Conservation (phyloP, 2,888 invertebrate genomes). For the Unio delphinus region DNA sequence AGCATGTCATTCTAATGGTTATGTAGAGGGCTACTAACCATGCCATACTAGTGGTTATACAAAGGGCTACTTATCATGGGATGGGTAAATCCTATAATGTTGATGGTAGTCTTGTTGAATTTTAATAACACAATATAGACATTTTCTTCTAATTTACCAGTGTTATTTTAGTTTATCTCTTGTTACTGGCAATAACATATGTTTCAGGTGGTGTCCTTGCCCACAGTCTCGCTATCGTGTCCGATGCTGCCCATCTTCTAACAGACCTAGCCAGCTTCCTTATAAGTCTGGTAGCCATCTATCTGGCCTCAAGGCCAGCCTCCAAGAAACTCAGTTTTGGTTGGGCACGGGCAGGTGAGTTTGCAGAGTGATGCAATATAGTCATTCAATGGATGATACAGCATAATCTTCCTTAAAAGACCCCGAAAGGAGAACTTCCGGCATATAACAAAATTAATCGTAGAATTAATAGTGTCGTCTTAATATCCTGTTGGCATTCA, state of each 20-base stretch:
- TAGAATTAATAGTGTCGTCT: too few relatives aligned
- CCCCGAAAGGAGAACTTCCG: background rate
- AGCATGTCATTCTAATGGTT: too few relatives aligned
- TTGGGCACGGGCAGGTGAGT: slow-evolving; percentile 90
- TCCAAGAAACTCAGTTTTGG: slow-evolving; percentile 91
- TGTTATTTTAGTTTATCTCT: too few relatives aligned
- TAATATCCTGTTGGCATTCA: too few relatives aligned
- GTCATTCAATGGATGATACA: background rate
- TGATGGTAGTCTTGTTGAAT: too few relatives aligned
- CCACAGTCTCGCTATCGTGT: slow-evolving; percentile 87
- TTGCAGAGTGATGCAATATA: background rate
- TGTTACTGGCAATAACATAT: background rate
- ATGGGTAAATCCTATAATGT: too few relatives aligned
- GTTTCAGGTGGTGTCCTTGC: slow-evolving; percentile 80
- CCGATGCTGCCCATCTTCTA: slow-evolving; percentile 96
- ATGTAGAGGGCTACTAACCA: too few relatives aligned
- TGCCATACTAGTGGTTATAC: too few relatives aligned
- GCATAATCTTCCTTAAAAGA: background rate
- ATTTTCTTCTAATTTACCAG: too few relatives aligned
- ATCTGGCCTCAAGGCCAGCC: slow-evolving; percentile 86
- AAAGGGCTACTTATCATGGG: too few relatives aligned
- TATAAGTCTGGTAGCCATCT: slow-evolving; percentile 94
- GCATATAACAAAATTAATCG: too few relatives aligned
- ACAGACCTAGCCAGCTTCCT: slow-evolving; percentile 99
- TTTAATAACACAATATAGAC: too few relatives aligned